Percentiles rank a stretch among this genome's conserved stretches.
phyloP scores from a whole-genome alignment of 2,113 vertebrate genomes.

The Castor canadensis region DNA sequence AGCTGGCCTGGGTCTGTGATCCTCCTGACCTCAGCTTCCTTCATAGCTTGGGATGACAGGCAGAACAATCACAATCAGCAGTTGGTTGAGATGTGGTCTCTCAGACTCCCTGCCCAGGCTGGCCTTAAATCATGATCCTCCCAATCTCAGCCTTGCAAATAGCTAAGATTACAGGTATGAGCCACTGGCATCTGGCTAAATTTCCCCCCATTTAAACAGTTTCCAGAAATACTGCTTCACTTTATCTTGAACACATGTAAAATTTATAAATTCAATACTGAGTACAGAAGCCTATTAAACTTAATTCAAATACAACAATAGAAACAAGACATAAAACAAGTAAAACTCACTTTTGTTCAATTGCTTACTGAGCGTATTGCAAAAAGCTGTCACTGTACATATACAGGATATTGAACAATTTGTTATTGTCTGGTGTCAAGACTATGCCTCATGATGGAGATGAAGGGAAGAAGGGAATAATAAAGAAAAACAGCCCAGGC shows the following conservation, averaged over 20 bases:
- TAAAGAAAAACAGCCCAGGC: neutral
- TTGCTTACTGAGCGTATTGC: neutral
- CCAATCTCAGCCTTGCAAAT: too few relatives aligned
- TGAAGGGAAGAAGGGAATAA: neutral
- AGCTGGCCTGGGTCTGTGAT: too few relatives aligned
- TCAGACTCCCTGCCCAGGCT: too few relatives aligned
- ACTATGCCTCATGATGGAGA: neutral
- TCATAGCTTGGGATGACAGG: too few relatives aligned
- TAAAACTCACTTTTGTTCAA: neutral
- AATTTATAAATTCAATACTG: neutral
- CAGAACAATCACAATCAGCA: too few relatives aligned
- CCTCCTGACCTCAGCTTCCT: too few relatives aligned
- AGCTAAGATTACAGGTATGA: too few relatives aligned
- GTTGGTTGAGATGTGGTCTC: too few relatives aligned
- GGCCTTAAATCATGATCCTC: too few relatives aligned
- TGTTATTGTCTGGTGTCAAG: neutral
- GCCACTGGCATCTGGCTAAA: too few relatives aligned
- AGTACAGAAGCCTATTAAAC: neutral
- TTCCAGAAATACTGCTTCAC: neutral
- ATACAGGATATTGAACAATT: neutral
- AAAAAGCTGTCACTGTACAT: neutral
- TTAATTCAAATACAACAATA: neutral
- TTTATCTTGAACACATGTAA: neutral
- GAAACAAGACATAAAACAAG: neutral
- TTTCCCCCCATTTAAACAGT: neutral